A percentile compares a stretch with the other conserved stretches of the same genome.
These are phyloP conservation scores for Macrotus californicus DNA, from an alignment of 2,113 vertebrate genomes.

Conservation along the genomic window DNA sequence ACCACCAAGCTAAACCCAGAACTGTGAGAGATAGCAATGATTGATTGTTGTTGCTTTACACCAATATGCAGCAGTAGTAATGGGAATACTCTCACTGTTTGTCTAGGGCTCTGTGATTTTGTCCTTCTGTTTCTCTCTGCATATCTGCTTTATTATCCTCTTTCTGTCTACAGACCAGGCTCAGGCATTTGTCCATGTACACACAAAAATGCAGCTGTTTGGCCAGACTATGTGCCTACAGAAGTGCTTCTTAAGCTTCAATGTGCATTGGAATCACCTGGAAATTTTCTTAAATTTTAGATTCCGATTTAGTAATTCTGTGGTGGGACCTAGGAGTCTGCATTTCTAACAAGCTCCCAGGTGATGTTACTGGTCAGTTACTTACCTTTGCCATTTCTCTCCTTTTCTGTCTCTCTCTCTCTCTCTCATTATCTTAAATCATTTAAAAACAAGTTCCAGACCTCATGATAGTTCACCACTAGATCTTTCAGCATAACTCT, in stretches of 20 bases:
- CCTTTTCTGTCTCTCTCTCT: neutral
- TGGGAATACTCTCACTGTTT: neutral
- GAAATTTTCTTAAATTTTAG: neutral
- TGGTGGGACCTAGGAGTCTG: neutral
- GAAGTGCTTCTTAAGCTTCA: neutral
- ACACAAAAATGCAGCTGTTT: neutral
- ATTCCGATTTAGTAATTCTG: neutral
- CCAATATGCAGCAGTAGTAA: neutral
- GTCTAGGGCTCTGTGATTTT: neutral
- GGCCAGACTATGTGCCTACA: neutral
- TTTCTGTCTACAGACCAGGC: neutral
- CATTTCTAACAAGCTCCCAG: neutral
- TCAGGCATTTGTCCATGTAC: neutral
- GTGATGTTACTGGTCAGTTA: neutral
- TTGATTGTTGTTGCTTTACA: neutral
- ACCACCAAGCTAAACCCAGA: neutral
- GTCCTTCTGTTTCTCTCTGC: neutral
- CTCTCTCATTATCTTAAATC: neutral
- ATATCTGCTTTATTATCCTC: conserved; percentile 14
- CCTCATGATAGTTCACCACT: neutral
- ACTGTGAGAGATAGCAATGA: neutral
- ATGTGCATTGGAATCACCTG: neutral
- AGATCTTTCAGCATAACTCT: neutral
- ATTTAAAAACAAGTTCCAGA: neutral
- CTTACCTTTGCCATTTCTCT: neutral